Conservation (phyloP, 2,113 vertebrate species). For the Rhinopomastus cyanomelas region DNA sequence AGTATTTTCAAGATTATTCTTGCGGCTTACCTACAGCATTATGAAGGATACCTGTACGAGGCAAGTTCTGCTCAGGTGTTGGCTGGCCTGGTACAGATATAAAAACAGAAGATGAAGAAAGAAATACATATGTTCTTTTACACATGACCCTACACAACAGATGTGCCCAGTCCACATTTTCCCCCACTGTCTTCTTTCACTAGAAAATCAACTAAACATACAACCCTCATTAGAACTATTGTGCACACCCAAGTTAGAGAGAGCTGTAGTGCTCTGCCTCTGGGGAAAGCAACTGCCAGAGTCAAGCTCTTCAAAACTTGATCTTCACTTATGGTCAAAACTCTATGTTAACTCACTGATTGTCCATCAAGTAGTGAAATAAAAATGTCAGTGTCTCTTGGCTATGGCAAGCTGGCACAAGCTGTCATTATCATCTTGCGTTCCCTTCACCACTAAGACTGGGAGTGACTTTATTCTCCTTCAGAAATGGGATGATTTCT, state of each 20-base stretch:
- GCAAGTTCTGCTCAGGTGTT: background rate
- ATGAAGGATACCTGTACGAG: background rate
- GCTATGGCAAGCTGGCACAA: background rate
- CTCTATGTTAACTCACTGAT: background rate
- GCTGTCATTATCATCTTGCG: background rate
- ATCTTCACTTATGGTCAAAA: background rate
- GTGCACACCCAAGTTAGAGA: background rate
- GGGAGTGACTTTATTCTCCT: background rate
- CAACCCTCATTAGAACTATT: background rate
- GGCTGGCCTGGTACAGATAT: background rate
- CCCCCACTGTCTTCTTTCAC: background rate
- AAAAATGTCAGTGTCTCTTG: background rate
- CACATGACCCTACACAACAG: background rate
- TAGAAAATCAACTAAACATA: background rate
- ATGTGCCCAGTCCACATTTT: background rate
- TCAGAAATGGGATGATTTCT: background rate
- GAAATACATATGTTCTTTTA: background rate
- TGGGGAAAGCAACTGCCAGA: background rate
- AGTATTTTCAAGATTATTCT: background rate
- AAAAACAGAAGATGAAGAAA: background rate
- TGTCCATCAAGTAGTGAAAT: background rate
- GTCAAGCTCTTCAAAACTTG: rapidly evolving
- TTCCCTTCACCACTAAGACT: background rate
- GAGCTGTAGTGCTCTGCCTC: rapidly evolving
- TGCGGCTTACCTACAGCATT: background rate